Base-by-base conservation (phyloP, 2,113 vertebrate species). In the Brachyistius frenatus region DNA sequence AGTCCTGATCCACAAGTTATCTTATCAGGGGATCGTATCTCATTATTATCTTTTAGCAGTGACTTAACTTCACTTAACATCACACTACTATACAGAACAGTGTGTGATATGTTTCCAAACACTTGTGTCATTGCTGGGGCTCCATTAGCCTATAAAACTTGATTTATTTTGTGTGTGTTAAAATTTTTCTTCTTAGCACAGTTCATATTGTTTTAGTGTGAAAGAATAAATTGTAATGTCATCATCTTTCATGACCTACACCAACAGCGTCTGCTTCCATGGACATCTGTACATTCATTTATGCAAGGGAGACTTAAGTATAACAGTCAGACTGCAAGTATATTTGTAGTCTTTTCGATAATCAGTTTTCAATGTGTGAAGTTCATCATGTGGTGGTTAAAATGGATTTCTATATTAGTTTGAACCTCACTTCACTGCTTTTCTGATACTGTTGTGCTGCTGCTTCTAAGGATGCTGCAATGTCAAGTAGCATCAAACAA, bases 21-120 rank as follows among this genome's bases (percentile, higher is more conserved):
- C 49, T 73, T 35, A 64, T 50, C 7, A 31, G 7, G 39, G 32
- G 49, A 37, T 50, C 36, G 58, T 39, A 32, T 61, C 3, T 11
- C 50, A 55, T 78, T 57, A 46, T 61, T 52, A 47, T 44, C 14
- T 62, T 37, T 74, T 41, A 56, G 6, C 53, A 31, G 61, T 36
- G 1, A 68, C 44, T 55, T 23, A 23, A 23, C 23, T 23, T 23
- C 23, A 23, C 23, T 23, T 23, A 23, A 23, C 23, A 23, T 70
- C 49, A 52, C 16, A 56, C 8, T 36, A 5, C 7, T 49, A 23
- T 5, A n/a, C 44, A 57, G 32, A 36, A 23, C 2, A 41, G 7
- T 15, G 7, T 46, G 10, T 57, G 55, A 62, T 41, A 11, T 37
- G 37, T 44, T 56, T 15, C 3, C 46, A 36, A 62, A 33, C 16